Conservation (phyloP, 1,140 invertebrate genomes). For the Neuroterus valhalla region DNA sequence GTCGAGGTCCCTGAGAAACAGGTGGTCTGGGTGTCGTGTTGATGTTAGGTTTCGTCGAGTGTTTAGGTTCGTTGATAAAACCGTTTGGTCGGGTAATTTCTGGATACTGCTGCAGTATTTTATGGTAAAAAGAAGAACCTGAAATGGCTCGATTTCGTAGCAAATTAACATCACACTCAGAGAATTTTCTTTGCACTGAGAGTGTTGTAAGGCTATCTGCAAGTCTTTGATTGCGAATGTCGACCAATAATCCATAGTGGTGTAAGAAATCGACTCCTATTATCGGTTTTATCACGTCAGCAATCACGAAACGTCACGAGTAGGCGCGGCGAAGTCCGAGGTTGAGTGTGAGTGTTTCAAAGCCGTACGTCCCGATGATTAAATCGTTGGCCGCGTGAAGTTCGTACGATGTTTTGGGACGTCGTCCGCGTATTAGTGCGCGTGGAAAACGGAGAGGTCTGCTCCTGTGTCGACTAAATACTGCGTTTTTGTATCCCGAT, state of each 20-base stretch:
- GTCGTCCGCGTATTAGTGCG: slow-evolving; percentile 26
- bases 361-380: slow-evolving; percentile 60
- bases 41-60: slow-evolving; percentile 42
- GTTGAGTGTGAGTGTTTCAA: slow-evolving; percentile 56
- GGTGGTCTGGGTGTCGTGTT: slow-evolving; percentile 60
- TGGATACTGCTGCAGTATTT: slow-evolving; percentile 28
- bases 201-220: slow-evolving; percentile 54
- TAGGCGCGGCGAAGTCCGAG: slow-evolving; percentile 59
- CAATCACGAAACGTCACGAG: slow-evolving; percentile 66
- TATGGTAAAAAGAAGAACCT: not conserved
- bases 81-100: slow-evolving; percentile 36
- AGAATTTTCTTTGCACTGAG: slow-evolving; percentile 4
- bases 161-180: not conserved
- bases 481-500: too few relatives aligned
- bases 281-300: slow-evolving; percentile 56
- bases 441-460: too few relatives aligned
- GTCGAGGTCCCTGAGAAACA: slow-evolving; percentile 57
- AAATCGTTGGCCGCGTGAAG: slow-evolving; percentile 51
- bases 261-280: slow-evolving; percentile 49
- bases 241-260: slow-evolving; percentile 60
- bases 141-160: slow-evolving; percentile 16
- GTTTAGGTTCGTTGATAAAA: not conserved
- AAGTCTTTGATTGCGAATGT: slow-evolving; percentile 54
- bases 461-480: too few relatives aligned
- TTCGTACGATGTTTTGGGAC: slow-evolving; percentile 39